phyloP scores from a whole-genome alignment of 2,888 invertebrate genomes.

The Meliscaeva auricollis region DNA sequence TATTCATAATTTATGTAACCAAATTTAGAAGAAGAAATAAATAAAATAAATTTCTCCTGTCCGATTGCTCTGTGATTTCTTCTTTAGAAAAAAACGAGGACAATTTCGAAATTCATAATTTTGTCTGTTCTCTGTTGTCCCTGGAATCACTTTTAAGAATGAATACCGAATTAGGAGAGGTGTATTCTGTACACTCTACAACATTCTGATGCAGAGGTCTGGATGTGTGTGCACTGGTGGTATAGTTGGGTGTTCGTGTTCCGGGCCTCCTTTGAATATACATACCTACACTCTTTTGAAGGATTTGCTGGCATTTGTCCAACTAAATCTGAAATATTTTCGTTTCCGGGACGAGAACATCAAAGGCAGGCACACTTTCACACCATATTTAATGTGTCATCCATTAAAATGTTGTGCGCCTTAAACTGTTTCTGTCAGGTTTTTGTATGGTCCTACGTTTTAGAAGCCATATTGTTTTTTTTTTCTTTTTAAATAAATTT shows the following conservation, averaged over 20 bases:
- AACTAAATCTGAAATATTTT: constrained; percentile 66
- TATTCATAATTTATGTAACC: constrained; percentile 46
- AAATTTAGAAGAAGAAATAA: constrained; percentile 43
- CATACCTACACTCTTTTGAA: constrained; percentile 45
- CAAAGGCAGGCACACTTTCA: constrained; percentile 72
- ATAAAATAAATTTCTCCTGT: constrained; percentile 2
- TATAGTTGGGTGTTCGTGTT: background rate
- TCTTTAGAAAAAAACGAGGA: constrained; percentile 25
- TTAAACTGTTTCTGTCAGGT: constrained; percentile 74
- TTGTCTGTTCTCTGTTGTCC: constrained; percentile 55
- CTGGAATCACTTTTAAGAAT: constrained; percentile 64
- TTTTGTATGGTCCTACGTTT: constrained; percentile 55
- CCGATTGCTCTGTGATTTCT: constrained; percentile 39
- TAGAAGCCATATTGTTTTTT: constrained; percentile 17
- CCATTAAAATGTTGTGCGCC: constrained; percentile 73
- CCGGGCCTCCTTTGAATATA: background rate
- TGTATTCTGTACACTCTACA: background rate
- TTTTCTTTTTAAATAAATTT: constrained; percentile 19
- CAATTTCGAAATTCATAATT: constrained; percentile 69
- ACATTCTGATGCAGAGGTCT: background rate
- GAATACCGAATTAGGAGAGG: constrained; percentile 54
- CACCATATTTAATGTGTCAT: constrained; percentile 74
- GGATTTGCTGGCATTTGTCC: constrained; percentile 73
- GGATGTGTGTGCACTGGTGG: background rate
- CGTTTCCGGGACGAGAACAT: constrained; percentile 60